Evolutionary conservation across 2,113 vertebrate species (phyloP), one percentile per base, ranked within the genome.

Genomic region (Phaethon lepturus): DNA sequence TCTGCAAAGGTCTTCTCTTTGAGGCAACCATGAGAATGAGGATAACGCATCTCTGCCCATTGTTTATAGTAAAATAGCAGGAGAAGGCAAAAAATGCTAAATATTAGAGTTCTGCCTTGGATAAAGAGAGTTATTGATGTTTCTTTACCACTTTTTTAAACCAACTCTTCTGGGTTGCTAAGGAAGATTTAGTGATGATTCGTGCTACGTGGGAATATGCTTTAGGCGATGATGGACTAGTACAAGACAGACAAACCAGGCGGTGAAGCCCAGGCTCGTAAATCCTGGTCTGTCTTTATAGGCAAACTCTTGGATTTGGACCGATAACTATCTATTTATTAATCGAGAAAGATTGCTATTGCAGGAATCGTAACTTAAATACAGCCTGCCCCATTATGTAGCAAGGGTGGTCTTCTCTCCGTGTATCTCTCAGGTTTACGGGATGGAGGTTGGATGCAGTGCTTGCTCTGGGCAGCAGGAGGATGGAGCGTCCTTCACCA

Each of bases 291-390:
- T 78, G 0, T 28, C 31, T n/a, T 2, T 31, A 8, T n/a, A 45
- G 47, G 52, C 53, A 40, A 31, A 45, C 11, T 18, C 47, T 24
- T 4, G 3, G 28, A 8, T 86, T 71, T 0, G 0, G 26, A 40
- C 19, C 0, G 0, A 33, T 60, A 53, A 22, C 1, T 1, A 24
- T 49, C 31, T 31, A 1, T 63, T 73, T 73, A 16, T 84, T 50
- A 13, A 38, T 22, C 17, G 24, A 45, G 72, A 38, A 78, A 29
- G 31, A 14, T 17, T 38, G 60, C 23, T 38, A 0, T 52, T 47
- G 49, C 49, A 53, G 64, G 78, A 64, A 47, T n/a, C 3, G 2
- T 26, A 35, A 35, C 13, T 64, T 45, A 28, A 52, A 28, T 26
- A 17, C 44, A 75, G 55, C n/a, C n/a, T 38, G 19, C 4, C 22